Evolutionary conservation across 2,113 vertebrate species (phyloP).

Genomic region (Phalacrocorax carbo): DNA sequence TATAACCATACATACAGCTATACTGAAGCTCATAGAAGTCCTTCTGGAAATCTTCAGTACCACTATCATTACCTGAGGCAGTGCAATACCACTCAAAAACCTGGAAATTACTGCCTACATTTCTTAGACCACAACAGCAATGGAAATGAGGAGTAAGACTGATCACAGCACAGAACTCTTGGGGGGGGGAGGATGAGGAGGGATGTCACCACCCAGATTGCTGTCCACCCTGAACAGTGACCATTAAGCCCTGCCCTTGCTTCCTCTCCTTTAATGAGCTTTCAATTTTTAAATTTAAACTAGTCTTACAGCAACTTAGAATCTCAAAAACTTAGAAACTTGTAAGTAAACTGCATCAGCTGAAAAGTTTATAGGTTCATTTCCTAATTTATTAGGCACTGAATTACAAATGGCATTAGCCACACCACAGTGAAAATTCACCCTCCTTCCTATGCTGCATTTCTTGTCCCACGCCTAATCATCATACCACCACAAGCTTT

Average conservation of each 20-base stretch:
- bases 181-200: neutral
- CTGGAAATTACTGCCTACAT: neutral
- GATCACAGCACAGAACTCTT: neutral
- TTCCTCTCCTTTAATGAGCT: neutral
- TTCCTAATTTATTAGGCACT: neutral
- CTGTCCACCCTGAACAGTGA: neutral
- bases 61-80: neutral
- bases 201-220: neutral
- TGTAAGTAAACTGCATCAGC: neutral
- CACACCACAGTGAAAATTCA: neutral
- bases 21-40: rapidly evolving
- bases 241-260: neutral
- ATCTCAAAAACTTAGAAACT: neutral
- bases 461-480: neutral
- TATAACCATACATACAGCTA: neutral
- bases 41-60: neutral
- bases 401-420: neutral
- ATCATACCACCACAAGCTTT: neutral
- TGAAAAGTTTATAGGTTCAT: neutral
- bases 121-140: neutral
- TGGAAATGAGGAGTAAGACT: neutral
- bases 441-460: neutral
- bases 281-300: neutral
- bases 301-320: neutral
- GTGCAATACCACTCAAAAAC: neutral